These are phyloP conservation scores for Sciaenops ocellatus DNA, from an alignment of 2,797 vertebrate genomes.

Conservation along the genomic window DNA sequence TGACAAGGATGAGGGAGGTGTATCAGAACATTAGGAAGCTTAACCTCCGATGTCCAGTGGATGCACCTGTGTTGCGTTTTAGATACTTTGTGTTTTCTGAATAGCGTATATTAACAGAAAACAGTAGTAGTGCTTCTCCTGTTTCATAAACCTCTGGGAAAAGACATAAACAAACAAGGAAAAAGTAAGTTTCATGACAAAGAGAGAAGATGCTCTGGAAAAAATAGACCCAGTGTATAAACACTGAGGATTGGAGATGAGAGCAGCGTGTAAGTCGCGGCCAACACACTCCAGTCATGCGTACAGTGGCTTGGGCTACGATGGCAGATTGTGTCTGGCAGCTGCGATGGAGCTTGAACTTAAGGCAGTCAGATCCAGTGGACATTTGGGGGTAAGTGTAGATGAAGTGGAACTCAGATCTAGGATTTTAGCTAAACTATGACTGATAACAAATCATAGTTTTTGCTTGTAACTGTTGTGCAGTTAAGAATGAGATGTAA, in stretches of 20 bases:
- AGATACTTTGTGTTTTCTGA: neutral
- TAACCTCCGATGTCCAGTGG: constrained; percentile 1
- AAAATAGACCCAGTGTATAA: neutral
- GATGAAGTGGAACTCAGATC: neutral
- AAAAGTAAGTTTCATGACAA: neutral
- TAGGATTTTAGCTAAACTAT: neutral
- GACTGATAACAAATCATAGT: neutral
- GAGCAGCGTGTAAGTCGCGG: neutral
- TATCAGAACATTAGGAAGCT: constrained; percentile 15
- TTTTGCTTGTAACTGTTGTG: constrained; percentile 3
- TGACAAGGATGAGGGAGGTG: constrained; percentile 13
- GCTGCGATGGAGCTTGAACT: neutral
- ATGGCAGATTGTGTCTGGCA: neutral
- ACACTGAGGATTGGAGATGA: neutral
- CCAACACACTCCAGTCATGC: neutral
- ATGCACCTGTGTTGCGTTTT: constrained; percentile 7
- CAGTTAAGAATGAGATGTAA: neutral
- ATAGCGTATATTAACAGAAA: neutral
- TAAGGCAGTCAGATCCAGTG: neutral
- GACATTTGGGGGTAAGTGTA: neutral
- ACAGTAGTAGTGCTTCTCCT: neutral
- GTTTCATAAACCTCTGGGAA: neutral
- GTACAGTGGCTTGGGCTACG: neutral
- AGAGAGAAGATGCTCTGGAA: neutral
- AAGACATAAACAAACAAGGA: constrained; percentile 1